Evolutionary conservation across 2,113 vertebrate genomes (phyloP).

Genomic region (Lagenorhynchus albirostris): DNA sequence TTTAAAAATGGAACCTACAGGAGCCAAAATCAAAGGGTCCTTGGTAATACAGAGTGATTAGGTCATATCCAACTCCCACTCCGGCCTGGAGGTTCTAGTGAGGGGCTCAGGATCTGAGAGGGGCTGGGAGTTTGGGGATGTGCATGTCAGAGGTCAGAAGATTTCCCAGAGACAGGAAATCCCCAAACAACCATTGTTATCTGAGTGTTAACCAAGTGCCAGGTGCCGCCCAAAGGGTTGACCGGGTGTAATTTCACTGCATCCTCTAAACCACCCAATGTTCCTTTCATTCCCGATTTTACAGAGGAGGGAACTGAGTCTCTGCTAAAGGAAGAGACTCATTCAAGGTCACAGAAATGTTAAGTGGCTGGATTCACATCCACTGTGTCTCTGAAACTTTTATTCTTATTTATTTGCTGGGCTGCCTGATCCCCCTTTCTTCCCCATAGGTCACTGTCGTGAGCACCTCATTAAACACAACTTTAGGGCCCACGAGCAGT

Average conservation of each 20-base stretch:
- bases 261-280: neutral
- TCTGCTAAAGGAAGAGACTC: neutral
- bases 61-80: neutral
- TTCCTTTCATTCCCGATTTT: neutral
- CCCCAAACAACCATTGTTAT: neutral
- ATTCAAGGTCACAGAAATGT: neutral
- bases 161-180: neutral
- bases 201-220: neutral
- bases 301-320: neutral
- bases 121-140: neutral
- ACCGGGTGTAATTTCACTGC: neutral
- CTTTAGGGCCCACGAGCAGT: accelerated
- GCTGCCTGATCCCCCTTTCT: accelerated
- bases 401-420: neutral
- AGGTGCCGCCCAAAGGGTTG: neutral
- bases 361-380: neutral
- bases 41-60: neutral
- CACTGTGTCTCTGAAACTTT: neutral
- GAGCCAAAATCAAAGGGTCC: neutral
- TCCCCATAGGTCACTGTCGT: neutral
- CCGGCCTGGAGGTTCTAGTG: neutral
- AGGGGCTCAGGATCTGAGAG: neutral
- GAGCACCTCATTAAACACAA: neutral
- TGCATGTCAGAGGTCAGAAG: neutral
- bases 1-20: neutral